Conservation (phyloP, 2,797 vertebrate species). For the Meda fulgida region DNA sequence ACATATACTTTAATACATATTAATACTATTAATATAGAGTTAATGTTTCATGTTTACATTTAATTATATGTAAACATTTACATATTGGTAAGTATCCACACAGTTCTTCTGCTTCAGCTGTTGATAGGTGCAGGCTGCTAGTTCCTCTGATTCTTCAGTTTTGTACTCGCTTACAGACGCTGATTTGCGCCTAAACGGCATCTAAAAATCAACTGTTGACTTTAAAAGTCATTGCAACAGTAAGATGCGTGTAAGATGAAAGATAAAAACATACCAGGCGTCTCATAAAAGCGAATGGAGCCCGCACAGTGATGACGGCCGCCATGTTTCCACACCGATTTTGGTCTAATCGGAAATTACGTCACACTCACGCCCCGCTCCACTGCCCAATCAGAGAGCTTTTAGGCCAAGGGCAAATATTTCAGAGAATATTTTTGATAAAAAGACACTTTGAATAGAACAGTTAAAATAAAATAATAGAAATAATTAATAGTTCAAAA, state of each 20-base stretch:
- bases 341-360: slow-evolving; percentile 59
- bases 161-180: background rate
- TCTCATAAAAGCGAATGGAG: slow-evolving; percentile 72
- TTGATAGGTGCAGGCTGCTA: slow-evolving; percentile 18
- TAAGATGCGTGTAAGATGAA: background rate
- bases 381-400: slow-evolving; percentile 72
- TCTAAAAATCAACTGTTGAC: background rate
- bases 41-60: background rate
- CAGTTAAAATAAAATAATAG: background rate
- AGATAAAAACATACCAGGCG: slow-evolving; percentile 75
- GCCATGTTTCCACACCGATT: slow-evolving; percentile 82
- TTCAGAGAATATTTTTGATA: background rate
- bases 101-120: background rate
- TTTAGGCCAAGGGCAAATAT: slow-evolving; percentile 35
- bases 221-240: background rate
- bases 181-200: background rate
- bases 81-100: background rate
- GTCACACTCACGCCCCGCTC: slow-evolving; percentile 65
- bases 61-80: background rate
- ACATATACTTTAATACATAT: background rate
- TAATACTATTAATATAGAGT: background rate
- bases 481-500: background rate
- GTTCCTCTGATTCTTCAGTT: slow-evolving; percentile 5
- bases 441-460: too few species aligned
- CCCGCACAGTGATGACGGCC: slow-evolving; percentile 77